phyloP scores from a whole-genome alignment of 2,888 invertebrate species.

The Limnephilus lunatus region DNA sequence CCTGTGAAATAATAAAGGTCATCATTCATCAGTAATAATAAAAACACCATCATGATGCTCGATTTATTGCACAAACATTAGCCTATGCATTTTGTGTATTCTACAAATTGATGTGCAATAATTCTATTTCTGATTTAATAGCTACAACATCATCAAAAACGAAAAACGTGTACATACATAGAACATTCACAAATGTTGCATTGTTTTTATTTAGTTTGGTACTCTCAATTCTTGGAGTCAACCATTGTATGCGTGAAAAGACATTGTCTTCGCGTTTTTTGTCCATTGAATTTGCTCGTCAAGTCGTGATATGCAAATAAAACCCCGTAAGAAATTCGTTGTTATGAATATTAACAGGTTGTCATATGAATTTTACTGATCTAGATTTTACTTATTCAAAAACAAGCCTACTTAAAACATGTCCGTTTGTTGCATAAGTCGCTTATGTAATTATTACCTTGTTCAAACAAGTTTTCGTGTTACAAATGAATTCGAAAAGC shows the following conservation, averaged over 20 bases:
- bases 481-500: conserved; percentile 36
- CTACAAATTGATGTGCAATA: background rate
- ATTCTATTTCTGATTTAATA: background rate
- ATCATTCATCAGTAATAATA: background rate
- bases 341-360: conserved; percentile 19
- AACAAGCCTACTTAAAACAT: conserved; percentile 26
- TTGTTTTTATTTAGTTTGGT: background rate
- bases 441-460: conserved; percentile 31
- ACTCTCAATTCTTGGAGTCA: background rate
- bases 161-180: background rate
- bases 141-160: background rate
- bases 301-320: background rate
- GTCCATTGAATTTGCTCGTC: background rate
- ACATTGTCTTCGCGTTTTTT: background rate
- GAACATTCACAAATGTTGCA: background rate
- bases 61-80: background rate
- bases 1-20: background rate
- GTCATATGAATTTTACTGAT: conserved; percentile 21
- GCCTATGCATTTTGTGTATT: background rate
- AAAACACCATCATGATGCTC: background rate
- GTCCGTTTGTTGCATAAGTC: conserved; percentile 28
- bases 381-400: conserved; percentile 44
- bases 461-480: conserved; percentile 20
- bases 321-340: background rate
- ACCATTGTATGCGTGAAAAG: background rate